These are phyloP conservation scores for Pavo muticus DNA, from an alignment of 2,113 vertebrate genomes.

Conservation along the genomic window DNA sequence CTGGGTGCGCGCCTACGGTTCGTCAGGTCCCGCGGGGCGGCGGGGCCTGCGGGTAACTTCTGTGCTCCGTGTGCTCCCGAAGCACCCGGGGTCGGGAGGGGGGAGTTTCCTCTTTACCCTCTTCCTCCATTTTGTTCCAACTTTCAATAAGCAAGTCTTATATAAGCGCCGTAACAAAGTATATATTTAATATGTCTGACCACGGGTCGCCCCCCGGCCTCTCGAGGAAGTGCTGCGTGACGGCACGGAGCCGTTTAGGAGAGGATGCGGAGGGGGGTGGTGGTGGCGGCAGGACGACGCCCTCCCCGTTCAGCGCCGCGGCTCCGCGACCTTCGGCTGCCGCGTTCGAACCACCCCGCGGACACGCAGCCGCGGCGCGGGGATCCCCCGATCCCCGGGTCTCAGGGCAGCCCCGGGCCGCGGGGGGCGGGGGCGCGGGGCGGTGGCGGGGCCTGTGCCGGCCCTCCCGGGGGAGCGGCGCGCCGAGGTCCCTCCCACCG, in stretches of 20 bases:
- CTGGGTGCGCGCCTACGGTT: no score
- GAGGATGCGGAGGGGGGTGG: no score
- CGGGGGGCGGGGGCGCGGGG: conserved; percentile 52
- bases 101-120: not conserved
- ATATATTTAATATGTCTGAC: conserved; percentile 28
- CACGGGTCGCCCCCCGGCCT: not conserved
- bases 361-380: no score
- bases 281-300: no score
- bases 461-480: conserved; percentile 83
- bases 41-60: not conserved
- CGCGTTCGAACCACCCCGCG: no score
- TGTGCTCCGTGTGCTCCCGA: not conserved
- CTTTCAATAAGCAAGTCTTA: conserved; percentile 49
- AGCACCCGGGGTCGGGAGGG: not conserved
- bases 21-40: fast-evolving
- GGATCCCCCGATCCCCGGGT: not conserved
- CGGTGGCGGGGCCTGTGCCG: conserved; percentile 89
- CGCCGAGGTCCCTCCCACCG: conserved; percentile 87
- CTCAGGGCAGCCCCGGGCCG: not conserved
- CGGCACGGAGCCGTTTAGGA: not conserved
- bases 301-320: no score
- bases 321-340: no score
- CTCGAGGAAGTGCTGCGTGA: not conserved
- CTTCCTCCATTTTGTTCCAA: conserved; percentile 69
- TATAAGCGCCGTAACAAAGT: conserved; percentile 14